These are phyloP conservation scores for Chaenogobius annularis DNA, from an alignment of 2,113 vertebrate species.

Conservation along the genomic window DNA sequence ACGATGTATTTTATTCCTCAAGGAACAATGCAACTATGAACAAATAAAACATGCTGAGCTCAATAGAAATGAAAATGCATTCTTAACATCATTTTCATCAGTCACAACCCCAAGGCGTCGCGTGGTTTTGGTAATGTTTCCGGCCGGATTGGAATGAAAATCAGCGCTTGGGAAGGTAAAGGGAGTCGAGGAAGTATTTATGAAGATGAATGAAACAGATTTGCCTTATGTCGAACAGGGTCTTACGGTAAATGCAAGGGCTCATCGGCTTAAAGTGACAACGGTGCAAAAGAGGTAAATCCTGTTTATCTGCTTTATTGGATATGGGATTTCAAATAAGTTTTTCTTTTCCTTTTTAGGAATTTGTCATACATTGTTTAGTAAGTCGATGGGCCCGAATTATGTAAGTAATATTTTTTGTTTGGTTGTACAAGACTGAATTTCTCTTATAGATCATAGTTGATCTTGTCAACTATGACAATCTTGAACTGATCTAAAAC, in stretches of 20 bases:
- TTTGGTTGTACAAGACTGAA: no score
- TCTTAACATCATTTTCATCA: slow-evolving; percentile 16
- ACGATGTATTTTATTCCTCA: slow-evolving; percentile 26
- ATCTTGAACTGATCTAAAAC: no score
- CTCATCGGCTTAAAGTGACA: slow-evolving; percentile 9
- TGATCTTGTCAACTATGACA: no score
- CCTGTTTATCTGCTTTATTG: slow-evolving; percentile 3
- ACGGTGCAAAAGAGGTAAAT: slow-evolving; percentile 2
- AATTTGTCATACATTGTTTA: background rate
- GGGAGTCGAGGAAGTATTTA: slow-evolving; percentile 27
- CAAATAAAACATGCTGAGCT: slow-evolving; percentile 24
- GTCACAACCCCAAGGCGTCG: slow-evolving; percentile 20
- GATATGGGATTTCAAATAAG: background rate
- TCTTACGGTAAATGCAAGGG: slow-evolving; percentile 40
- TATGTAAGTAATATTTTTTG: no score
- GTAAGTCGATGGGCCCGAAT: background rate
- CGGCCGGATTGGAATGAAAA: slow-evolving; percentile 27
- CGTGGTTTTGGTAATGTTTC: slow-evolving; percentile 27
- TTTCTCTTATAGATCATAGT: no score
- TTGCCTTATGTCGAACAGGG: slow-evolving; percentile 6
- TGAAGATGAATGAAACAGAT: slow-evolving; percentile 24
- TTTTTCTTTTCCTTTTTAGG: background rate
- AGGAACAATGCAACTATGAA: slow-evolving; percentile 16
- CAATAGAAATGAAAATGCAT: slow-evolving; percentile 10
- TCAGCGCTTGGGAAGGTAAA: slow-evolving; percentile 18